Conservation (phyloP, 2,888 invertebrate genomes). For the Pachliopta kotzebuea region DNA sequence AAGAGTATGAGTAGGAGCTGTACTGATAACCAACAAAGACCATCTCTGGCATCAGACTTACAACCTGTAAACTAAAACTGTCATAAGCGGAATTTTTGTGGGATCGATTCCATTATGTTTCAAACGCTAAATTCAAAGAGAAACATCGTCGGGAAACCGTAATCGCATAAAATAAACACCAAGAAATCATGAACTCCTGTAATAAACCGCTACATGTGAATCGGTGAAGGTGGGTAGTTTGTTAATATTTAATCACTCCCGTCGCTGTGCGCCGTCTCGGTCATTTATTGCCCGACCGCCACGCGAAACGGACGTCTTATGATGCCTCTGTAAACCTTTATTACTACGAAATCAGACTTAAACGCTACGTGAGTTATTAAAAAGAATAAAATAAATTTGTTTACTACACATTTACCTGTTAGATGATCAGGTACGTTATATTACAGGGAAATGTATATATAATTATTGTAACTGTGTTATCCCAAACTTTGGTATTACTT, state of each 20-base stretch:
- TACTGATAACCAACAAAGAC: too few relatives aligned
- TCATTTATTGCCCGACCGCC: slow-evolving; percentile 59
- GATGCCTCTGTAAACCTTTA: slow-evolving; percentile 49
- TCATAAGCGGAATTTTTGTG: too few relatives aligned
- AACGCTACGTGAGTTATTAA: slow-evolving; percentile 10
- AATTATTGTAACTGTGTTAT: too few relatives aligned
- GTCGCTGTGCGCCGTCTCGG: slow-evolving; percentile 51
- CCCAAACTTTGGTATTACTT: too few relatives aligned
- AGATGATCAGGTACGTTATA: too few relatives aligned
- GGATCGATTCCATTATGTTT: too few relatives aligned
- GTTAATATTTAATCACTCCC: slow-evolving; percentile 70
- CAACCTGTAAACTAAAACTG: too few relatives aligned
- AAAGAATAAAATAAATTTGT: slow-evolving; percentile 6
- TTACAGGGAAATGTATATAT: too few relatives aligned
- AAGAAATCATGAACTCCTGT: slow-evolving; percentile 25
- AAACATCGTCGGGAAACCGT: too few relatives aligned
- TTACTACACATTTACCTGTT: slow-evolving; percentile 6
- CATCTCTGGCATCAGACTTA: too few relatives aligned
- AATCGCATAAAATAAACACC: slow-evolving; percentile 29
- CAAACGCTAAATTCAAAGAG: too few relatives aligned
- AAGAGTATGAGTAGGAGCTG: too few relatives aligned
- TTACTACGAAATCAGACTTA: slow-evolving; percentile 38
- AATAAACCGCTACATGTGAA: slow-evolving; percentile 31
- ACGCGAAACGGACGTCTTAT: slow-evolving; percentile 53
- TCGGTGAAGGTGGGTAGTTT: slow-evolving; percentile 62